Percentiles rank a stretch among this genome's conserved stretches.
These are phyloP conservation scores for Ormyrus thymus DNA, from an alignment of 2,888 invertebrate genomes.

Conservation along the genomic window DNA sequence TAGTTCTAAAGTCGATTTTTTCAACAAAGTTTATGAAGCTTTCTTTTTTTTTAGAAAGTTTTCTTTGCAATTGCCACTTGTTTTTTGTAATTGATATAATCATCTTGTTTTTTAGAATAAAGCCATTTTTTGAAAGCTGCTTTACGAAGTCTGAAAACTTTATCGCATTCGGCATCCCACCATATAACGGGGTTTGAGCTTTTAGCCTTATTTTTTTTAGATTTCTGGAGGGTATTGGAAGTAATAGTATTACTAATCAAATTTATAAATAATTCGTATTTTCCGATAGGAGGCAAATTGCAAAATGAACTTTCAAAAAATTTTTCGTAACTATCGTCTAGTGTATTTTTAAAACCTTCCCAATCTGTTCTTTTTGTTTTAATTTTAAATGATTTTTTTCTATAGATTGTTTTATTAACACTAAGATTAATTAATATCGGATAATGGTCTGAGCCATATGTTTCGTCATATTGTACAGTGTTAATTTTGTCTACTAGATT, in stretches of 20 bases:
- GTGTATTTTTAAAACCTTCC: neutral
- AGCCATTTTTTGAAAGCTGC: constrained; percentile 15
- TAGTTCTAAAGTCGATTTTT: neutral
- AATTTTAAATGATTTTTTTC: neutral
- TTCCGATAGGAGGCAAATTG: neutral
- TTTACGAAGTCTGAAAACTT: neutral
- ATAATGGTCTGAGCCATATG: constrained; percentile 3
- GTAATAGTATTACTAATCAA: neutral
- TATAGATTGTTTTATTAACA: constrained; percentile 2
- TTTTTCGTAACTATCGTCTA: neutral
- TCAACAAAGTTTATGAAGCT: neutral
- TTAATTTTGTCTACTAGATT: constrained; percentile 28
- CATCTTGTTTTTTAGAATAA: neutral
- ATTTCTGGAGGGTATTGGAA: neutral
- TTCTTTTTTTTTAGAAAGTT: constrained; percentile 6
- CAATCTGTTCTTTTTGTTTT: neutral
- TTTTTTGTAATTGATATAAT: constrained; percentile 6
- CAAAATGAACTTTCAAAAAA: neutral
- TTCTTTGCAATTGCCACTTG: neutral
- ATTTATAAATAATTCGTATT: constrained; percentile 8
- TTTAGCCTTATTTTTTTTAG: neutral
- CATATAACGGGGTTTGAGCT: neutral
- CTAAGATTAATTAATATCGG: neutral
- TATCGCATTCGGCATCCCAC: constrained; percentile 10
- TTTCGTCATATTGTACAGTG: neutral